Evolutionary conservation across 2,113 vertebrate species (phyloP).

Genomic region (Ellobius talpinus): DNA sequence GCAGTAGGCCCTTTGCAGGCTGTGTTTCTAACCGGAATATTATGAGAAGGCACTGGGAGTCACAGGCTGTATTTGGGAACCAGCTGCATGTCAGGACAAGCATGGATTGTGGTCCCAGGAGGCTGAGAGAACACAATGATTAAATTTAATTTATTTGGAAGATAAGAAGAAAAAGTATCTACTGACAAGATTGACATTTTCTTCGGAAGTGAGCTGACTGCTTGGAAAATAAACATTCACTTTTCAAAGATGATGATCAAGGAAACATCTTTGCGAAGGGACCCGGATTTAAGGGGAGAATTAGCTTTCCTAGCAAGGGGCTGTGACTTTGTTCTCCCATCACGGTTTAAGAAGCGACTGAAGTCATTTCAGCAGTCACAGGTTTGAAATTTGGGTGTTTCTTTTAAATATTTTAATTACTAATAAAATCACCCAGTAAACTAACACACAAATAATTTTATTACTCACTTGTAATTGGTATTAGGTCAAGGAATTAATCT

Average conservation of each 20-base stretch:
- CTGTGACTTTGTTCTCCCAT: constrained; percentile 99
- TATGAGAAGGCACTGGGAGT: constrained; percentile 88
- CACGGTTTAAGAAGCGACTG: constrained; percentile 98
- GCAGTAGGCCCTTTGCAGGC: constrained; percentile 91
- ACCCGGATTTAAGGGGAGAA: constrained; percentile 98
- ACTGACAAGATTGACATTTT: constrained; percentile 82
- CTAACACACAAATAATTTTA: constrained; percentile 79
- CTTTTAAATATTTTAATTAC: constrained; percentile 81
- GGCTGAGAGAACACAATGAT: constrained; percentile 84
- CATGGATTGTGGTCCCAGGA: constrained; percentile 81
- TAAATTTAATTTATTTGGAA: constrained; percentile 83
- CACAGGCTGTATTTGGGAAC: constrained; percentile 89
- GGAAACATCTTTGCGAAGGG: constrained; percentile 95
- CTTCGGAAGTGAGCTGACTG: constrained; percentile 85
- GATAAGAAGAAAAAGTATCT: constrained; percentile 84
- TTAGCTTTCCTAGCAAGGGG: constrained; percentile 97
- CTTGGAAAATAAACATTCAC: constrained; percentile 80
- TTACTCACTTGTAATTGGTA: constrained; percentile 82
- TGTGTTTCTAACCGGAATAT: constrained; percentile 92
- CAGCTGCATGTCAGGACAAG: constrained; percentile 86
- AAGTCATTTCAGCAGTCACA: constrained; percentile 99
- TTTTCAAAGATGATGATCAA: constrained; percentile 98
- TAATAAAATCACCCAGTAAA: constrained; percentile 78
- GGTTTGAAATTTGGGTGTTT: constrained; percentile 90
- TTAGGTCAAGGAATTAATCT: constrained; percentile 86